Evolutionary conservation across 2,888 invertebrate species (phyloP).

Genomic region (Chloroclystis v-ata): DNA sequence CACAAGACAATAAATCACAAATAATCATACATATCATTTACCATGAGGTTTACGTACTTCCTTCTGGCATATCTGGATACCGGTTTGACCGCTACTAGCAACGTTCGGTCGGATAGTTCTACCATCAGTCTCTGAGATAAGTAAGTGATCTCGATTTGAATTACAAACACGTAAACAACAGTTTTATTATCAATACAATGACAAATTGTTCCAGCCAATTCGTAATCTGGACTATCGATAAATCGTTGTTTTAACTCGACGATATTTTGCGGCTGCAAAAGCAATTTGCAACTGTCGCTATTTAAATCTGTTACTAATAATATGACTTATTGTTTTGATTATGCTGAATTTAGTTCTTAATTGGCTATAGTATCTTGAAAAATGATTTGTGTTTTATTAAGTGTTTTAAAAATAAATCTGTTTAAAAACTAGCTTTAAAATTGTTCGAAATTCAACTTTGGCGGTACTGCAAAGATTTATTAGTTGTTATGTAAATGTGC

Average conservation of each 20-base stretch:
- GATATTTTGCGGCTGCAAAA: conserved; percentile 16
- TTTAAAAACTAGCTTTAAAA: neutral
- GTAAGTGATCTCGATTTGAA: conserved; percentile 22
- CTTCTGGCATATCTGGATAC: conserved; percentile 41
- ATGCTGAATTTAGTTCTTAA: neutral
- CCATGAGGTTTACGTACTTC: conserved; percentile 53
- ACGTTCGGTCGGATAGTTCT: conserved; percentile 53
- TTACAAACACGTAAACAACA: conserved; percentile 22
- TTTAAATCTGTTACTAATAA: conserved; percentile 11
- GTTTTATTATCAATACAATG: conserved; percentile 15
- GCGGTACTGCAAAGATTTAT: conserved; percentile 65
- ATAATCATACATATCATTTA: conserved; percentile 47
- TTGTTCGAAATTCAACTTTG: conserved; percentile 40
- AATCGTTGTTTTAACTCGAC: conserved; percentile 18
- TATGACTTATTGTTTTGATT: conserved; percentile 6
- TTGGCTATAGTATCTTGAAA: neutral
- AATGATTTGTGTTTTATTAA: no score
- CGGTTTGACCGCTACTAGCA: conserved; percentile 44
- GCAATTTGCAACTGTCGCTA: conserved; percentile 14
- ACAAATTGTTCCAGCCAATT: conserved; percentile 24
- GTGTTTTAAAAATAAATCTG: neutral
- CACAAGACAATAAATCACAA: conserved; percentile 48
- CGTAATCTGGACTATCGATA: conserved; percentile 19
- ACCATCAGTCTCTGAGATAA: conserved; percentile 59
- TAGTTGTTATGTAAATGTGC: conserved; percentile 73